These are phyloP conservation scores for Osmoderma eremita DNA, from an alignment of 2,888 invertebrate species.

Conservation along the genomic window DNA sequence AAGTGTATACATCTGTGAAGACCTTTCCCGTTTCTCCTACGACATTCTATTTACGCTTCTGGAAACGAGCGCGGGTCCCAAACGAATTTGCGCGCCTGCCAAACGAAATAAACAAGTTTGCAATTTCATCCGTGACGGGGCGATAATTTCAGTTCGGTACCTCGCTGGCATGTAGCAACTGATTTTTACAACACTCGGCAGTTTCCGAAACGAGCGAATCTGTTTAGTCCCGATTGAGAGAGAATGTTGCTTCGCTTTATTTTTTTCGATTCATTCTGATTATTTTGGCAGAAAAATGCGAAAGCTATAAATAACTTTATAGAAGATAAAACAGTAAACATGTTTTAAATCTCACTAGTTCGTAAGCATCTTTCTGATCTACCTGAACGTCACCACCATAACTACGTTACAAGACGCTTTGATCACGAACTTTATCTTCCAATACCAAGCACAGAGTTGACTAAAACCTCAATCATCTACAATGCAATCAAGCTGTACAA, in stretches of 20 bases:
- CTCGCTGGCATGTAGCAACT: neutral
- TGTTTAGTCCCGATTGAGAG: neutral
- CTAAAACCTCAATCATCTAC: no score
- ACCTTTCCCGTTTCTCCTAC: no score
- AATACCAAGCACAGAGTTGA: no score
- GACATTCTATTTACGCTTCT: constrained; percentile 6
- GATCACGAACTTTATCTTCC: no score
- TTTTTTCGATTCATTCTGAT: neutral
- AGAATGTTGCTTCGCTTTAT: neutral
- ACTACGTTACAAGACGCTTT: no score
- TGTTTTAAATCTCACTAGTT: no score
- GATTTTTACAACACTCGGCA: neutral
- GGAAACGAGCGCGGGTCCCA: neutral
- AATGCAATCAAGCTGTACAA: no score
- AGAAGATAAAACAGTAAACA: no score
- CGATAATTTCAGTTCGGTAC: constrained; percentile 24
- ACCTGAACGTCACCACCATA: no score
- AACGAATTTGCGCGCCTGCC: neutral
- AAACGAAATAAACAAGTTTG: constrained; percentile 31
- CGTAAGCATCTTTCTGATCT: no score
- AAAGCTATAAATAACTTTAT: no score
- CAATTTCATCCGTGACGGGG: constrained; percentile 11
- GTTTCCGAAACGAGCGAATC: neutral
- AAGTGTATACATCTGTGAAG: neutral
- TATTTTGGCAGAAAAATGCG: no score